Evolutionary conservation across 2,113 vertebrate species (phyloP), one percentile per base, ranked within the genome.

Genomic region (Orthonyx spaldingii): DNA sequence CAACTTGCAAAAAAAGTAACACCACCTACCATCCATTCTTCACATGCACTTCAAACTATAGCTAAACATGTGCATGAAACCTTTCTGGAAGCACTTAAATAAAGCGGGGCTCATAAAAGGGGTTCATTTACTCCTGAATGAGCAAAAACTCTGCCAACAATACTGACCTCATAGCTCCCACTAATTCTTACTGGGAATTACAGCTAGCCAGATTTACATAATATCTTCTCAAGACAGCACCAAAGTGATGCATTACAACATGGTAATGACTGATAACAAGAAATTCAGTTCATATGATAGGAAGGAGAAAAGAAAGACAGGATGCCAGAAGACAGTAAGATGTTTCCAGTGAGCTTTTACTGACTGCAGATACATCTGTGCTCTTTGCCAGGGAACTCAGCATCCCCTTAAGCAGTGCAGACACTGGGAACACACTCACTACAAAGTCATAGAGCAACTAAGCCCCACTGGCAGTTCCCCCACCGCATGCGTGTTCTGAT

Each of bases 211-310:
- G 24, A 76, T 74, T 81, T 69, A 57, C 19, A 53, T 6, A 69
- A 17, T 50, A 23, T 26, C 19, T 65, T 72, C n/a, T 78, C 1
- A 2, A 66, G 92, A 59, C 19, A 72, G 32, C 37, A 74, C 42
- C 41, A 47, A 61, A 49, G 16, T 19, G 89, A 17, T 2, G 3
- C 39, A 55, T n/a, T 88, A 32, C 55, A 84, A 59, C 9, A 24
- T 7, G 4, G 33, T 28, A 52, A 79, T 4, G 19, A 68, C 1
- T 1, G 0, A 44, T 37, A 78, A 74, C 0, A 0, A 80, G 52
- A 92, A 84, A 84, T 47, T 77, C 78, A 68, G 46, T 75, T 60
- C 23, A 23, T 42, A 26, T 24, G 22, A 57, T 21, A 89, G 35
- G 19, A 78, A 15, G 16, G 16, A 78, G 42, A 61, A 60, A 57